A percentile compares a stretch with the other conserved stretches of the same genome.
Evolutionary conservation across 2,797 vertebrate genomes (phyloP).

Genomic region (Anisognathus igniventris): DNA sequence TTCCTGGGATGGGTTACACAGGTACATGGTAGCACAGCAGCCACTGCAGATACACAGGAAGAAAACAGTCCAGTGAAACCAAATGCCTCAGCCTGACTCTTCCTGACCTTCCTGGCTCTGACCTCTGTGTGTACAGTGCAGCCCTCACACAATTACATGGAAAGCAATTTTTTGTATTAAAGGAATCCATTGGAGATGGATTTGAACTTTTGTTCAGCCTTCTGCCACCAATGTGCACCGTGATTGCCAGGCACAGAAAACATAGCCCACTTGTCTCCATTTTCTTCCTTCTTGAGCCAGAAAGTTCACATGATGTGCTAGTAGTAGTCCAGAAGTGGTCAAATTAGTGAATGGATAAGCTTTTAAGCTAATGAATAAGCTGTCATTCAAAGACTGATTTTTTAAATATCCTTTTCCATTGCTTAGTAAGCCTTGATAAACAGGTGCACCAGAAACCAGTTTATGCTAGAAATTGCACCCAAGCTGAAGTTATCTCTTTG

Average conservation of each 20-base stretch:
- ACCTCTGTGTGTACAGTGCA: neutral
- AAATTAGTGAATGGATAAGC: neutral
- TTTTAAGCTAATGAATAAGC: neutral
- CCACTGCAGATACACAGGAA: neutral
- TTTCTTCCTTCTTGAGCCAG: neutral
- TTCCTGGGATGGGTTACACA: neutral
- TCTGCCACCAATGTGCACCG: neutral
- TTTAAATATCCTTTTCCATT: neutral
- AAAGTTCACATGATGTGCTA: neutral
- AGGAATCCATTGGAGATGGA: neutral
- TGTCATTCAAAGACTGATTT: neutral
- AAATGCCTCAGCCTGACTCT: neutral
- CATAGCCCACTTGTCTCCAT: neutral
- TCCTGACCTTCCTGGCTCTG: neutral
- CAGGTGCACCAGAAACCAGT: neutral
- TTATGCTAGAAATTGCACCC: neutral
- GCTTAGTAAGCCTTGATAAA: neutral
- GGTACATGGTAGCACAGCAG: neutral
- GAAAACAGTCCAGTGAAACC: neutral
- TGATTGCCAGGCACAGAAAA: neutral
- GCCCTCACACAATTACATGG: neutral
- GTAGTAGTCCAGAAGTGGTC: neutral
- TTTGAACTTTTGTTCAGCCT: neutral
- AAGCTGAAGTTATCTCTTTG: neutral
- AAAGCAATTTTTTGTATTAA: neutral